These are phyloP conservation scores for Cephus spinipes DNA, from an alignment of 2,888 invertebrate genomes.

Conservation along the genomic window DNA sequence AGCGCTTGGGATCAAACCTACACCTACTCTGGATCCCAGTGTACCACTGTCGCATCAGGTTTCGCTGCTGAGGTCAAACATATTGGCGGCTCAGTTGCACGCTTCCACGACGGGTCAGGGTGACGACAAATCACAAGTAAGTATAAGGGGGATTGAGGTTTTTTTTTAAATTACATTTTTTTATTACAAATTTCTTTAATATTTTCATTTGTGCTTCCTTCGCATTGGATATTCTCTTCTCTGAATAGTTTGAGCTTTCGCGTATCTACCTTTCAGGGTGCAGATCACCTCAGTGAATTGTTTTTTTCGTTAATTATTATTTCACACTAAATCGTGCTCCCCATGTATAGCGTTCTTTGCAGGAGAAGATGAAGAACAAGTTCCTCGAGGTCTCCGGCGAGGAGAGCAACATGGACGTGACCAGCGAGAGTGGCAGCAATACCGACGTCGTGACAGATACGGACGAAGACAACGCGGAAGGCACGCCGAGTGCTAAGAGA, in stretches of 20 bases:
- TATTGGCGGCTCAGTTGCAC: conserved; percentile 75
- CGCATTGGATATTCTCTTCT: not conserved
- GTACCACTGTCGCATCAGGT: conserved; percentile 72
- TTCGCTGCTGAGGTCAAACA: conserved; percentile 71
- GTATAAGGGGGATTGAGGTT: not conserved
- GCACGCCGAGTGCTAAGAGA: conserved; percentile 59
- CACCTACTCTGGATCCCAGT: conserved; percentile 71
- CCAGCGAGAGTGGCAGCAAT: conserved; percentile 64
- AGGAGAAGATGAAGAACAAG: conserved; percentile 66
- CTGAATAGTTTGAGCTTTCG: not conserved
- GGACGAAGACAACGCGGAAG: conserved; percentile 63
- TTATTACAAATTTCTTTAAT: not conserved
- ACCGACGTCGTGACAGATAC: conserved; percentile 63
- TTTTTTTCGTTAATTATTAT: conserved; percentile 46
- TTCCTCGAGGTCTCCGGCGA: conserved; percentile 62
- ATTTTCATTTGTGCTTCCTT: conserved; percentile 17
- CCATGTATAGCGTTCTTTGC: conserved; percentile 59
- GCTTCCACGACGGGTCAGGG: conserved; percentile 53
- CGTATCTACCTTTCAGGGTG: not conserved
- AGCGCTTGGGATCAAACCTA: conserved; percentile 83
- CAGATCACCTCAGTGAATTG: not conserved
- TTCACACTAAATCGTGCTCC: conserved; percentile 49
- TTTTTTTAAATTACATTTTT: not conserved
- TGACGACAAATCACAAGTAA: conserved; percentile 62
- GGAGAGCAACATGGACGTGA: conserved; percentile 65